Evolutionary conservation across 2,888 invertebrate genomes (phyloP).

Genomic region (Lydus trimaculatus): DNA sequence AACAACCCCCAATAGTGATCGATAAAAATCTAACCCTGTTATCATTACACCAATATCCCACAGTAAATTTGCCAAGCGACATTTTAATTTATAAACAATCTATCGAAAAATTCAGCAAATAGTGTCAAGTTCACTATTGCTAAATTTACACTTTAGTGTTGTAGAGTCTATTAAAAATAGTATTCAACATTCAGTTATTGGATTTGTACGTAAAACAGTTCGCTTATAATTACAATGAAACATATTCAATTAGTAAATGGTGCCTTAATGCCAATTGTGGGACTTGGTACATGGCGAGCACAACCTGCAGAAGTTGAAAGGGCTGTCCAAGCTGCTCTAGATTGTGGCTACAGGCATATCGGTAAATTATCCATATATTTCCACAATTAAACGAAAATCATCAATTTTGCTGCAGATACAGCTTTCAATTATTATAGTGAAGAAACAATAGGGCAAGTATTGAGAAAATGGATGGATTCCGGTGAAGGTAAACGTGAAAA

Average conservation of each 20-base stretch:
- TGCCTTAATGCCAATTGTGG: constrained; percentile 72
- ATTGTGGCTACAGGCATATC: constrained; percentile 75
- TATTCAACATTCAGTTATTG: constrained; percentile 1
- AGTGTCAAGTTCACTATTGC: constrained; percentile 27
- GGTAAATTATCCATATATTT: too few species aligned
- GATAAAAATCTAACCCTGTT: background rate
- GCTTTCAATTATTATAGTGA: constrained; percentile 83
- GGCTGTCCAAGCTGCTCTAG: constrained; percentile 70
- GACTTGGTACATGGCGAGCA: constrained; percentile 78
- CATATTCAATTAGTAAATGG: constrained; percentile 61
- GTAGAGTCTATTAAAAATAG: constrained; percentile 16
- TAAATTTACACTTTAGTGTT: constrained; percentile 1
- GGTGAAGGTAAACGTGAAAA: constrained; percentile 73
- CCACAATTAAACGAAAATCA: too few species aligned
- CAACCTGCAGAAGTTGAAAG: constrained; percentile 70
- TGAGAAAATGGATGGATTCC: constrained; percentile 70
- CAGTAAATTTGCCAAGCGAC: too few species aligned
- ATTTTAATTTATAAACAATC: constrained; percentile 4
- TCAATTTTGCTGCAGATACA: constrained; percentile 74
- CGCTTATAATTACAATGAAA: constrained; percentile 52
- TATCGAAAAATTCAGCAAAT: constrained; percentile 18
- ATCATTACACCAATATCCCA: background rate
- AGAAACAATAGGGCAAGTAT: constrained; percentile 73
- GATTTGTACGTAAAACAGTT: background rate
- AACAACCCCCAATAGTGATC: background rate